Evolutionary conservation across 2,113 vertebrate species (phyloP), one percentile per base, ranked within the genome.

Genomic region (Prietella phreatophila): DNA sequence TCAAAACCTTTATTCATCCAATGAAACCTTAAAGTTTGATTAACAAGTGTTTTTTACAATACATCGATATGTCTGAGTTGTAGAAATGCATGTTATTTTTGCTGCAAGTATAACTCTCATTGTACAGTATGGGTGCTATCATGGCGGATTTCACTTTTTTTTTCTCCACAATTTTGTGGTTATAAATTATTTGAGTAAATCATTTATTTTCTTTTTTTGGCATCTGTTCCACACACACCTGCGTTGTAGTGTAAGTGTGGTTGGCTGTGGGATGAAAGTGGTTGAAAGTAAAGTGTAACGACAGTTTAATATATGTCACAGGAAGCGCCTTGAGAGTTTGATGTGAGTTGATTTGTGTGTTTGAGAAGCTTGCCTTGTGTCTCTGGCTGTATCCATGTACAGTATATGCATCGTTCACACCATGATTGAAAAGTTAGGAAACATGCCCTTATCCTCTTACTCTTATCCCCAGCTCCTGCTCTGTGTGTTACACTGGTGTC

Each of bases 251-350:
- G 76, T 83, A 86, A 69, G 36, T 83, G 58, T 53, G 47, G 88
- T 89, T 56, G 39, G 53, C 71, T 90, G 90, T 27, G 85, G 87
- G 86, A 82, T 61, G 47, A 85, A 61, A 61, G 90, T 87, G 85
- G 89, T 88, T 90, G 84, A 84, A 90, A 86, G 85, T 80, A 58
- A 86, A 83, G 88, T 83, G 39, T 85, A 91, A 91, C 88, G 86
- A 69, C 78, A 86, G 25, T 78, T 79, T 86, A 83, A 80, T 87
- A 11, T 79, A 79, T 73, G 55, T 84, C 89, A 90, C 87, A 88
- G 55, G 69, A 78, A 90, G 61, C 39, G 56, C 60, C 81, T 83
- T 30, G 1, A 36, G 67, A 42, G 69, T 36, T 78, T 83, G 82
- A 61, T 76, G 76, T 14, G 27, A 73, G 22, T 42, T 3, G 53